Conservation (phyloP, 2,888 invertebrate species). For the Erebia palarica region DNA sequence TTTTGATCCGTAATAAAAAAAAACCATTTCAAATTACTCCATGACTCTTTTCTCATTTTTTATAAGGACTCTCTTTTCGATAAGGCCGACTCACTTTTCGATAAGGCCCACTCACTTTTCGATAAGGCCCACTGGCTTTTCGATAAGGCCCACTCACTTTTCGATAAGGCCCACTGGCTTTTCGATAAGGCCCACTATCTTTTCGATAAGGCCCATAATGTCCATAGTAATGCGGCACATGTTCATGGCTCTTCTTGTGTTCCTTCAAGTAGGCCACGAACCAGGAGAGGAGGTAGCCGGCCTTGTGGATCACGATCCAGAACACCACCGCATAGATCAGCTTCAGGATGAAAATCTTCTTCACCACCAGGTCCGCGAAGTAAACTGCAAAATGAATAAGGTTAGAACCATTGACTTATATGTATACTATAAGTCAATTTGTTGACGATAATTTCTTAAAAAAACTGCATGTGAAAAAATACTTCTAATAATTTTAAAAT, state of each 20-base stretch:
- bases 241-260: conserved; percentile 54
- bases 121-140: neutral
- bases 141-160: neutral
- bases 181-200: conserved; percentile 31
- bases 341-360: conserved; percentile 74
- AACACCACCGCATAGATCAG: conserved; percentile 71
- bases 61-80: neutral
- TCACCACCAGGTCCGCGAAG: conserved; percentile 68
- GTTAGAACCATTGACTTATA: too few relatives aligned
- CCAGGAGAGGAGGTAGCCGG: conserved; percentile 75
- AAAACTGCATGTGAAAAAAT: too few relatives aligned
- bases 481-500: too few relatives aligned
- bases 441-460: too few relatives aligned
- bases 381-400: conserved; percentile 64
- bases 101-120: conserved; percentile 39
- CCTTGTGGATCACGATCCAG: conserved; percentile 72
- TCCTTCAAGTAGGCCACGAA: conserved; percentile 70
- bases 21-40: conserved; percentile 24
- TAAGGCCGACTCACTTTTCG: conserved; percentile 39
- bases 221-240: conserved; percentile 42
- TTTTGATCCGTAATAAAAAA: too few relatives aligned
- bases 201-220: conserved; percentile 50
- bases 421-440: too few relatives aligned
- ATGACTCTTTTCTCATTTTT: conserved; percentile 46
- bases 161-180: neutral